A percentile compares a stretch with the other conserved stretches of the same genome.
These are phyloP conservation scores for Lepilemur septentrionalis DNA, from an alignment of 2,797 vertebrate genomes.

Conservation along the genomic window DNA sequence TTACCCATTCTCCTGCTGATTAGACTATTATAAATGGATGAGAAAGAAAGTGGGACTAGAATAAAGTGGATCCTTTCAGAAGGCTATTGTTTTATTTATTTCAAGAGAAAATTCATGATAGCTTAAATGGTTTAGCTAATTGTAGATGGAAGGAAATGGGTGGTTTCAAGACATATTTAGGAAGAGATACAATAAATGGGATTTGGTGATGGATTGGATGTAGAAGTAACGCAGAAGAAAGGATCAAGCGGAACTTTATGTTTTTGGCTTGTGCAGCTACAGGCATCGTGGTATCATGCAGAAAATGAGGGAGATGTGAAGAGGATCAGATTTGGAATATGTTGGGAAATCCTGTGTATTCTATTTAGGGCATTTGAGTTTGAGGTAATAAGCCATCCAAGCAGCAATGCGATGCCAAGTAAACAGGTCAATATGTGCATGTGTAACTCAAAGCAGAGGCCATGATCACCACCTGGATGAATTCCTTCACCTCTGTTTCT, in stretches of 20 bases:
- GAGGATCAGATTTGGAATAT: neutral
- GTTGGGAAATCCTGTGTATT: neutral
- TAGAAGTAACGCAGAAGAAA: neutral
- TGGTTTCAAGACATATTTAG: neutral
- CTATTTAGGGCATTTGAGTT: neutral
- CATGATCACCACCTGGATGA: neutral
- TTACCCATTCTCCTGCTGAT: neutral
- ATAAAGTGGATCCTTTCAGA: neutral
- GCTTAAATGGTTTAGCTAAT: neutral
- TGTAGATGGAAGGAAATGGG: neutral
- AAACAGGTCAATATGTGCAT: neutral
- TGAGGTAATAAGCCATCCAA: neutral
- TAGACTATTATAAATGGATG: neutral
- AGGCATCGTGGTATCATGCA: neutral
- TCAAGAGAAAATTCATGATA: neutral
- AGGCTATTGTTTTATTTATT: neutral
- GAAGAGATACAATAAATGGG: neutral
- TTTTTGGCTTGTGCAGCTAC: neutral
- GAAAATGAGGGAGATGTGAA: neutral
- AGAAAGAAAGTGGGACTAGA: neutral
- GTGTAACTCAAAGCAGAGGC: neutral
- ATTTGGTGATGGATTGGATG: neutral
- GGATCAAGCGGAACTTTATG: neutral
- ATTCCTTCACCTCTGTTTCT: neutral
- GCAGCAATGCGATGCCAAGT: neutral